Base-by-base conservation (phyloP, 2,113 vertebrate species). In the Corvus hawaiiensis region DNA sequence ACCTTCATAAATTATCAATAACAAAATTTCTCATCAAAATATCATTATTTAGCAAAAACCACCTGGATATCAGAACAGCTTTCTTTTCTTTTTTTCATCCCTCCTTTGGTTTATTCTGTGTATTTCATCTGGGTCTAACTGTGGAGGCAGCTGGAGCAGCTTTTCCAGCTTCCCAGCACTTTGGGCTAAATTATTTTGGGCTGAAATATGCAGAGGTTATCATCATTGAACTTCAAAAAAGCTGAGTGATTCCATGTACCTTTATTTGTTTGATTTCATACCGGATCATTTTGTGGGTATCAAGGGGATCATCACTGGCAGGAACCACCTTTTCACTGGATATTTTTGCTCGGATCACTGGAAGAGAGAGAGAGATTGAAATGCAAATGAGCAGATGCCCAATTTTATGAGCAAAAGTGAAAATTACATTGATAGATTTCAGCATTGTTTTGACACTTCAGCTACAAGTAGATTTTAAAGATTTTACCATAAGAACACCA, bases 211-310 rank as follows among this genome's bases (percentile, higher is more conserved):
- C 71, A 69, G n/a, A 84, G 26, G 32, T 87, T 90, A 79, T 64
- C 67, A 87, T 49, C 72, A 89, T 72, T 81, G 46, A 93, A 91
- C 58, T 91, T 90, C 51, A 94, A 94, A 96, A 69, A 71, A 96
- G 68, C 86, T 77, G 69, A 90, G 35, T 76, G 91, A 48, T 94
- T 96, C 90, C 74, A 97, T 97, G 98, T 98, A 99, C 99, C 99
- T 99, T 99, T 97, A 99, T 99, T 98, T 99, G 98, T 98, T 99
- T 99, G 97, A 99, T 98, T 98, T 99, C 98, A 94, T 99, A 99
- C 93, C 98, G 98, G 97, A 99, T 98, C 98, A 98, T 97, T 98
- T 99, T 99, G 98, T 98, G 98, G 95, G 98, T 98, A 52, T 98
- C 97, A 49, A 97, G 97, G 87, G 98, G 98, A 89, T 98, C 97